Evolutionary conservation across 2,113 vertebrate genomes (phyloP).

Genomic region (Opisthocomus hoazin): DNA sequence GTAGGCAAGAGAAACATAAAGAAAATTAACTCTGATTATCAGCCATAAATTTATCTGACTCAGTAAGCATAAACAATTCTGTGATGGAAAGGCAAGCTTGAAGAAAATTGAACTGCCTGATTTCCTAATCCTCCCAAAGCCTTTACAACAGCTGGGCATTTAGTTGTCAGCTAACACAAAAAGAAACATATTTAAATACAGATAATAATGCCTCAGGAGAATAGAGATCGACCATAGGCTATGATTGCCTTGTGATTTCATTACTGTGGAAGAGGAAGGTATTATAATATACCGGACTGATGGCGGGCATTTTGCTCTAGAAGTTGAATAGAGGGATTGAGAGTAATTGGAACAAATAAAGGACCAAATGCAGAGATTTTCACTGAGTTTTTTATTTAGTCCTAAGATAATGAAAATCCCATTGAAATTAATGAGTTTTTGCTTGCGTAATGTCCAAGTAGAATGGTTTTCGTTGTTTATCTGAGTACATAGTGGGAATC

Average conservation of each 20-base stretch:
- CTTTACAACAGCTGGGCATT: slow-evolving; percentile 14
- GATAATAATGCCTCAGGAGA: background rate
- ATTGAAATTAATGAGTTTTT: background rate
- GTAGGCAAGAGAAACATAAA: slow-evolving; percentile 8
- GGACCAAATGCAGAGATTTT: background rate
- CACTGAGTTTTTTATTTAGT: background rate
- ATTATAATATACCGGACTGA: background rate
- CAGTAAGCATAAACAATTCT: background rate
- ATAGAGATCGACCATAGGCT: background rate
- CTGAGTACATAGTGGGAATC: background rate
- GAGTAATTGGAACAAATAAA: background rate
- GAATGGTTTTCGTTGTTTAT: background rate
- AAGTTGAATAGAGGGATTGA: background rate
- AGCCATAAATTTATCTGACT: slow-evolving; percentile 8
- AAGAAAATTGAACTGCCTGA: background rate
- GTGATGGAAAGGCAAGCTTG: background rate
- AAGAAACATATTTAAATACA: slow-evolving; percentile 32
- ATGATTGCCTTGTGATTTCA: background rate
- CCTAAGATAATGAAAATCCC: background rate
- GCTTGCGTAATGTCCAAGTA: background rate
- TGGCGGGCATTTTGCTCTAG: background rate
- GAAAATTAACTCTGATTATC: slow-evolving; percentile 30
- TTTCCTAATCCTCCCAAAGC: slow-evolving; percentile 27
- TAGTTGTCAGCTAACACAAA: background rate
- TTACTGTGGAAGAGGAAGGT: background rate